Percentiles rank a stretch among this genome's conserved stretches.
phyloP scores from a whole-genome alignment of 2,113 vertebrate genomes.

The Callorhinus ursinus region DNA sequence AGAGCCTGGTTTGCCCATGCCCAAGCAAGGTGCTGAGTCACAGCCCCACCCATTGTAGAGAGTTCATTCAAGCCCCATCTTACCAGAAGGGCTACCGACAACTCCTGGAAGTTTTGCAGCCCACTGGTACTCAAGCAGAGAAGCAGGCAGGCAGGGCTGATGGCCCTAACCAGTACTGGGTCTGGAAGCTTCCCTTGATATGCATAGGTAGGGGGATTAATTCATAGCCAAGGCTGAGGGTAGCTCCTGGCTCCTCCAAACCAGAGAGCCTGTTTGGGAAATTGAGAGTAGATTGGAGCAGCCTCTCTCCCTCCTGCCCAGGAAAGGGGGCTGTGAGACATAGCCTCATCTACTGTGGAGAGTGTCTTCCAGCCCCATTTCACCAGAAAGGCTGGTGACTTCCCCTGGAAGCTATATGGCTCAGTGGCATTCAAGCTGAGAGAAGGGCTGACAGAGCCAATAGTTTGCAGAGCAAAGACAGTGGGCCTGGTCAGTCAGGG shows the following conservation, averaged over 20 bases:
- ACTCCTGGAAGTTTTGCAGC: neutral
- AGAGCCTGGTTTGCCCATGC: neutral
- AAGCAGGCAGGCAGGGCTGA: neutral
- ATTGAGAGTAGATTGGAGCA: neutral
- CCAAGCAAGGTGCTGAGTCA: neutral
- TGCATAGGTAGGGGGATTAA: neutral
- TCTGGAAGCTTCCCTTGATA: neutral
- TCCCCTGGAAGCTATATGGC: neutral
- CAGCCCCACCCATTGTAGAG: neutral
- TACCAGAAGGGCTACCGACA: neutral
- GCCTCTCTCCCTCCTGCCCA: neutral
- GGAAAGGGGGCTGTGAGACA: neutral
- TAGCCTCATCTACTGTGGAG: neutral
- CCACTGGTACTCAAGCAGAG: neutral
- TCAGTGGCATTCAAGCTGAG: neutral
- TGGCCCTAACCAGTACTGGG: neutral
- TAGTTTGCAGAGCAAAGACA: neutral
- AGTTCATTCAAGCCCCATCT: neutral
- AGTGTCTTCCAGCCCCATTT: neutral
- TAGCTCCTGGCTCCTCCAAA: neutral
- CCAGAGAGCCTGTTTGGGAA: neutral
- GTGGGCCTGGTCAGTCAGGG: neutral
- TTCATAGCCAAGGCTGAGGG: neutral
- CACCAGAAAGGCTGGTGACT: neutral
- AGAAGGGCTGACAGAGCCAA: neutral